phyloP scores from a whole-genome alignment of 2,888 invertebrate species.

The Lissonota sp. region DNA sequence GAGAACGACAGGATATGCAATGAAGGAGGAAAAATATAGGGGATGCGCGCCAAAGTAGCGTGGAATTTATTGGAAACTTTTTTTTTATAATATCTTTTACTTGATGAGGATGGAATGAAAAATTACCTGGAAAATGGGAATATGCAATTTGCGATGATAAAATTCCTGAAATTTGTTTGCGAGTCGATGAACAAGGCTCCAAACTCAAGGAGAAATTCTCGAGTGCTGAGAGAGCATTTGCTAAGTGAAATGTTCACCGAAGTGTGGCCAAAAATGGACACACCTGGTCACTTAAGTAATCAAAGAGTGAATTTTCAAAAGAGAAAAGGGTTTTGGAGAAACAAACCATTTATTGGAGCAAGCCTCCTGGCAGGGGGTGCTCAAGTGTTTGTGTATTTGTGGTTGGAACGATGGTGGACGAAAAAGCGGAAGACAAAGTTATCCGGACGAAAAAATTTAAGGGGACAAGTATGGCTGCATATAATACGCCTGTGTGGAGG shows the following conservation, averaged over 20 bases:
- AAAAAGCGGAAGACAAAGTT: slow-evolving; percentile 36
- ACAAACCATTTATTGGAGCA: neutral
- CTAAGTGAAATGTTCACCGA: neutral
- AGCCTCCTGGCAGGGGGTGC: no score
- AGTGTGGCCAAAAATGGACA: slow-evolving; percentile 26
- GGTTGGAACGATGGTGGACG: neutral
- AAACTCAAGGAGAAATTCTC: neutral
- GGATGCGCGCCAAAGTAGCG: no score
- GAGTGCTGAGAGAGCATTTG: neutral
- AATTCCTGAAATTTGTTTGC: neutral
- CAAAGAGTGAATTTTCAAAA: neutral
- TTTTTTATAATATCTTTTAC: no score
- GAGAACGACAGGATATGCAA: no score
- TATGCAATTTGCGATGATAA: no score
- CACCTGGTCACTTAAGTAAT: slow-evolving; percentile 45
- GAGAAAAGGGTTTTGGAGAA: neutral
- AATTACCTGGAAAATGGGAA: no score
- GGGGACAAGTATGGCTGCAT: slow-evolving; percentile 22
- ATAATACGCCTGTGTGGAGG: neutral
- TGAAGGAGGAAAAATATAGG: no score
- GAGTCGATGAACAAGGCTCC: neutral
- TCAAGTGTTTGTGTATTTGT: no score
- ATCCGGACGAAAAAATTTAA: slow-evolving; percentile 11
- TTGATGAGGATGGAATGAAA: no score
- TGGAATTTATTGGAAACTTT: no score